Percentiles rank a stretch among this genome's conserved stretches.
phyloP scores from a whole-genome alignment of 2,797 vertebrate species.

The Dendrocincla fuliginosa region DNA sequence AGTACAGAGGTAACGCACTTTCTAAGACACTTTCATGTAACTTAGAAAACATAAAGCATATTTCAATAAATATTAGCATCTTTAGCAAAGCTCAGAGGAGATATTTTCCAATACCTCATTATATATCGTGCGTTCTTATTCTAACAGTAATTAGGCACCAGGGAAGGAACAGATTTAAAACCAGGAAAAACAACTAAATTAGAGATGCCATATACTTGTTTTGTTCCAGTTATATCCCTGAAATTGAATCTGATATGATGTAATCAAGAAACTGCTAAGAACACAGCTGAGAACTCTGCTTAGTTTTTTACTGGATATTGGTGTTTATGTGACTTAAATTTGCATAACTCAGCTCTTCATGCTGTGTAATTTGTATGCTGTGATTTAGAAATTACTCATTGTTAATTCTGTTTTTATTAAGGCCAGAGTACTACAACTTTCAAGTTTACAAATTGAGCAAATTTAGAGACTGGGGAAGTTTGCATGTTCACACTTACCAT shows the following conservation, averaged over 20 bases:
- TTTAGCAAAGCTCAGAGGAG: slow-evolving; percentile 59
- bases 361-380: background rate
- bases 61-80: slow-evolving; percentile 68
- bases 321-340: background rate
- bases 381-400: background rate
- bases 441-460: background rate
- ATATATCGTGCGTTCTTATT: slow-evolving; percentile 40
- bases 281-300: background rate
- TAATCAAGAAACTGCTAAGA: slow-evolving; percentile 7
- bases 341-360: background rate
- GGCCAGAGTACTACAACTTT: background rate
- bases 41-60: slow-evolving; percentile 51
- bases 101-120: slow-evolving; percentile 57
- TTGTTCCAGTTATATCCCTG: background rate
- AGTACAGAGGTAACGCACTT: background rate
- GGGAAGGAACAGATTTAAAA: slow-evolving; percentile 49
- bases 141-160: slow-evolving; percentile 49
- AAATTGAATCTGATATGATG: background rate
- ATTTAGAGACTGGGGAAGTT: background rate
- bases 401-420: background rate
- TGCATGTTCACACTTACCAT: background rate
- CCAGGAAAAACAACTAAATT: slow-evolving; percentile 56
- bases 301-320: background rate
- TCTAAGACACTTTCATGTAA: background rate
- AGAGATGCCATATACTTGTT: slow-evolving; percentile 14